Base-by-base conservation (phyloP, 2,888 invertebrate species). In the Andrena camellia region DNA sequence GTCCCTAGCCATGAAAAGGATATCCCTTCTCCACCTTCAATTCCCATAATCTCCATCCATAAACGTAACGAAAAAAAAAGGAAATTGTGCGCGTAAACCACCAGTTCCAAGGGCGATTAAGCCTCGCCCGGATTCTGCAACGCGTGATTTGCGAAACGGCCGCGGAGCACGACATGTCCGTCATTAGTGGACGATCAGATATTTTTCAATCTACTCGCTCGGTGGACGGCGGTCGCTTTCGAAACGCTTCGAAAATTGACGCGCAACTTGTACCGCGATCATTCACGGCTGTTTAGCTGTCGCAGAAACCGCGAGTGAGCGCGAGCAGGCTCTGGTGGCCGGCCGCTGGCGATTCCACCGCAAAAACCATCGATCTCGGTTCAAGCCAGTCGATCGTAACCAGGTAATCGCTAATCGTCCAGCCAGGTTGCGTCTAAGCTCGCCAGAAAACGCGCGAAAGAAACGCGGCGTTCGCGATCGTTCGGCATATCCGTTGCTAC, bases 301-400 rank as follows among this genome's bases (percentile, higher is more conserved):
- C 17, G 31, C 23, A 59, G 60, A 57, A 57, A 64, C 62, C 68
- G 13, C 54, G 1, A 52, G n/a, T 63, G 35, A 29, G 59, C n/a
- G n/a, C 60, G 17, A 35, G 35, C 62, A 35, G 33, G 33, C 31
- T 68, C 10, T 10, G 0, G 29, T 2, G n/a, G 54, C 23, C 6
- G 10, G 77, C 79, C 63, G n/a, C 17, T 48, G 70, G 69, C 78
- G 64, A 64, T 76, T 50, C 59, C 57, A 1, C 10, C 1, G 54
- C 33, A 68, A 78, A 81, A 81, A 83, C 64, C 70, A 67, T 66
- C 72, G 63, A 54, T 17, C 20, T 60, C 35, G 35, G 57, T 42
- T 68, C 23, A n/a, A 83, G 77, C 81, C 83, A 81, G 83, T 83
- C 77, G 73, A 77, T 73, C 82, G 72, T 81, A 83, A 81, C 81